Percentiles rank a stretch among this genome's conserved stretches.
phyloP scores from a whole-genome alignment of 2,797 vertebrate species.

The Valencia hispanica region DNA sequence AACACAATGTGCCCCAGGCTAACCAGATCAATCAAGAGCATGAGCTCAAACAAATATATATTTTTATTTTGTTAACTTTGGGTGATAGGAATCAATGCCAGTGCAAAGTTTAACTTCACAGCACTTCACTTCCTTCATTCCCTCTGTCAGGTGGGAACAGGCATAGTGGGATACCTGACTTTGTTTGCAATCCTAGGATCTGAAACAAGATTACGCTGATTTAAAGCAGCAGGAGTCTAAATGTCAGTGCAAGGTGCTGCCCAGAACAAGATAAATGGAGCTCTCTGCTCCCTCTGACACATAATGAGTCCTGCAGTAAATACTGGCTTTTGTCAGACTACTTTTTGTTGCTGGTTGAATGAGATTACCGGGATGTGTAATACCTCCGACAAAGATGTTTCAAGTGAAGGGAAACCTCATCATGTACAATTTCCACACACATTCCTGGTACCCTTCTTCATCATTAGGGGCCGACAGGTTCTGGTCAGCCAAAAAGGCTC shows the following conservation, averaged over 20 bases:
- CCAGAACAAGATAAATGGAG: slow-evolving; percentile 63
- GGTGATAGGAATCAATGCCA: slow-evolving; percentile 43
- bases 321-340: slow-evolving; percentile 72
- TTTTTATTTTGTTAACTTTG: slow-evolving; percentile 42
- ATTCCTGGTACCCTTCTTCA: slow-evolving; percentile 69
- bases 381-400: slow-evolving; percentile 69
- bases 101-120: slow-evolving; percentile 20
- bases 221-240: slow-evolving; percentile 60
- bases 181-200: slow-evolving; percentile 51
- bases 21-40: slow-evolving; percentile 34
- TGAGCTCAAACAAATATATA: slow-evolving; percentile 49
- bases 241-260: slow-evolving; percentile 58
- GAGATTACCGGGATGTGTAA: slow-evolving; percentile 72
- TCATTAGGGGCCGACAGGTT: slow-evolving; percentile 63
- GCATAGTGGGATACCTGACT: slow-evolving; percentile 44
- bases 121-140: slow-evolving; percentile 37
- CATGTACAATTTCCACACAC: slow-evolving; percentile 73
- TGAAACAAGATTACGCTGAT: slow-evolving; percentile 70
- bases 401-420: slow-evolving; percentile 66
- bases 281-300: slow-evolving; percentile 56
- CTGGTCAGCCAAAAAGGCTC: slow-evolving; percentile 38
- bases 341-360: slow-evolving; percentile 68
- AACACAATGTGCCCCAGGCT: slow-evolving; percentile 38
- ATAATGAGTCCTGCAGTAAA: slow-evolving; percentile 71
- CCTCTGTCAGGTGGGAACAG: slow-evolving; percentile 45